These are phyloP conservation scores for Tenthredo mesomela DNA, from an alignment of 2,888 invertebrate species.

Conservation along the genomic window DNA sequence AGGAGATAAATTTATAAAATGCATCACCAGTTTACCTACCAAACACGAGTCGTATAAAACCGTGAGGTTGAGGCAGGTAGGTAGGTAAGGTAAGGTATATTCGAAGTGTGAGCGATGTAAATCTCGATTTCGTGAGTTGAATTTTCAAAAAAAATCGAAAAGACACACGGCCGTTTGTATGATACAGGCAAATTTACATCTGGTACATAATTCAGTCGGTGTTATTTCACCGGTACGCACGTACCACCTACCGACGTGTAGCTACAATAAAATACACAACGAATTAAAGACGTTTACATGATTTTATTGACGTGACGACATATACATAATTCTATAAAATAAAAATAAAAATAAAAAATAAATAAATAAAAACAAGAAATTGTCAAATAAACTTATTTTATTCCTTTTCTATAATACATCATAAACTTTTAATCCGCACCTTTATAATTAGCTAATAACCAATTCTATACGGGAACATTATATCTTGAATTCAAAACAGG, in stretches of 20 bases:
- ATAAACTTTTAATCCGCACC: background rate
- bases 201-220: slow-evolving; percentile 74
- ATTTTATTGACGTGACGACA: slow-evolving; percentile 5
- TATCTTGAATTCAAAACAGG: background rate
- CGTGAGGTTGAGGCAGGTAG: background rate
- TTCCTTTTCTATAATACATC: background rate
- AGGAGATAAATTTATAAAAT: slow-evolving; percentile 3
- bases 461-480: background rate
- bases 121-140: slow-evolving; percentile 69
- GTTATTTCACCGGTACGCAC: slow-evolving; percentile 56
- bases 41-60: background rate
- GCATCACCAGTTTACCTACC: slow-evolving; percentile 22
- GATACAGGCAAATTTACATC: slow-evolving; percentile 68
- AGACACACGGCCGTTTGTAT: slow-evolving; percentile 64
- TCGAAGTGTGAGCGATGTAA: slow-evolving; percentile 72
- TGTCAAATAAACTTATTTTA: background rate
- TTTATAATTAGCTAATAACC: background rate
- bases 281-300: slow-evolving; percentile 9
- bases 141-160: slow-evolving; percentile 71
- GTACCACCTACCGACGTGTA: background rate
- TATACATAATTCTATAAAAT: background rate
- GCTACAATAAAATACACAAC: background rate
- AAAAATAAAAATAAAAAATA: background rate
- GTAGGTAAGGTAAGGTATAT: too few relatives aligned
- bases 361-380: background rate